Evolutionary conservation across 1,140 invertebrate species (phyloP).

Genomic region (Liolophura sinensis): DNA sequence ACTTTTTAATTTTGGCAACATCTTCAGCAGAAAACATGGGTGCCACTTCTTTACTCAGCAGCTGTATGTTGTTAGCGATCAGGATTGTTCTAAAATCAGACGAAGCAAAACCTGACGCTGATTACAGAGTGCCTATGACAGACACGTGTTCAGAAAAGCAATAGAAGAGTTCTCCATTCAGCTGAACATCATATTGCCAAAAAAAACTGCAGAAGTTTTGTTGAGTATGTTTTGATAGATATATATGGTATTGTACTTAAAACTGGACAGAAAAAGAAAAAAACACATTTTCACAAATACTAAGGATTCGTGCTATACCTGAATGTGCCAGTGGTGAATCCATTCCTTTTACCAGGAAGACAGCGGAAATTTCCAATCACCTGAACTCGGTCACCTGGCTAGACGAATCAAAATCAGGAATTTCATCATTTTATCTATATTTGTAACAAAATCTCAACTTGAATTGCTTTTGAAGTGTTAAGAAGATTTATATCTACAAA

Average conservation of each 20-base stretch:
- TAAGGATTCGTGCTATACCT: slow-evolving; percentile 62
- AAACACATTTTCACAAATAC: too few species aligned
- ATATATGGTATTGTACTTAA: too few species aligned
- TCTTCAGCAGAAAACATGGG: slow-evolving; percentile 82
- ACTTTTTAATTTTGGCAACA: slow-evolving; percentile 85
- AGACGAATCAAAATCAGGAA: slow-evolving; percentile 54
- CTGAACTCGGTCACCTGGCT: slow-evolving; percentile 96
- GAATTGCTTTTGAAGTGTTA: too few species aligned
- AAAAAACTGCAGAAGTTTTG: neutral
- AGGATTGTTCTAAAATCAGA: slow-evolving; percentile 78
- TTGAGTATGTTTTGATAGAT: neutral
- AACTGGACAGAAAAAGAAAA: too few species aligned
- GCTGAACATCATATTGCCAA: neutral
- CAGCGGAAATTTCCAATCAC: slow-evolving; percentile 93
- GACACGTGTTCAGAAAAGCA: neutral
- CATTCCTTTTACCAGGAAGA: slow-evolving; percentile 89
- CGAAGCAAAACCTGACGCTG: slow-evolving; percentile 2
- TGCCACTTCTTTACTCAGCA: slow-evolving; percentile 88
- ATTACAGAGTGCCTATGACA: neutral
- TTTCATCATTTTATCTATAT: too few species aligned
- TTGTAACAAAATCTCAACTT: too few species aligned
- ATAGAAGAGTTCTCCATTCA: neutral
- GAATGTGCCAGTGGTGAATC: slow-evolving; percentile 92
- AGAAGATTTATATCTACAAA: too few species aligned
- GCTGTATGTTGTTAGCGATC: slow-evolving; percentile 90